Conservation (phyloP, 2,113 vertebrate species). For the Actenoides hombroni region DNA sequence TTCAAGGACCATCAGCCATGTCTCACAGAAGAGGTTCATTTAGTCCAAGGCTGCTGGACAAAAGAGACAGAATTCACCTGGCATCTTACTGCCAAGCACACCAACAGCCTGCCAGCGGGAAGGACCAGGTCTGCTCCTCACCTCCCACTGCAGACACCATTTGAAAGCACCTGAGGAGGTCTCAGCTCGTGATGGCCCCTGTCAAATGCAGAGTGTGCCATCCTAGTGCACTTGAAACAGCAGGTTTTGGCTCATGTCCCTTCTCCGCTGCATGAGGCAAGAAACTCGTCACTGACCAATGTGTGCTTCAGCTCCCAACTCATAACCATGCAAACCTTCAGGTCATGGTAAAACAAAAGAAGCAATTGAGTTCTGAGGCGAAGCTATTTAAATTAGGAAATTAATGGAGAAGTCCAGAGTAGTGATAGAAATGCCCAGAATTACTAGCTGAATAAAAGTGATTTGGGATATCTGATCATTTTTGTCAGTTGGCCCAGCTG, state of each 20-base stretch:
- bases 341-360: neutral
- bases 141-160: neutral
- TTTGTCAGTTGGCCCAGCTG: slow-evolving; percentile 28
- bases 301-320: neutral
- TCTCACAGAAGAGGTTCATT: neutral
- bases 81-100: neutral
- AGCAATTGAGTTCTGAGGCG: neutral
- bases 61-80: neutral
- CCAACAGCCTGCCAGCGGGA: fast-evolving
- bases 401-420: neutral
- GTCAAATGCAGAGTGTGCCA: neutral
- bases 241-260: neutral
- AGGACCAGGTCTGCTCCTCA: neutral
- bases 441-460: neutral
- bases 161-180: neutral
- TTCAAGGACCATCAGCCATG: fast-evolving
- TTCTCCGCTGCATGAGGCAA: neutral
- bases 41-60: neutral
- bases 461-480: neutral
- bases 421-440: neutral
- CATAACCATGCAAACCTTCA: neutral
- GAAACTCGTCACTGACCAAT: neutral
- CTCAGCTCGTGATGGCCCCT: neutral
- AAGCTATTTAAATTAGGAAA: neutral
- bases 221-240: neutral